A percentile compares a stretch with the other conserved stretches of the same genome.
These are phyloP conservation scores for Epizoanthus fatuus DNA, from an alignment of 92 coral and sea anemone genomes.

Conservation along the genomic window DNA sequence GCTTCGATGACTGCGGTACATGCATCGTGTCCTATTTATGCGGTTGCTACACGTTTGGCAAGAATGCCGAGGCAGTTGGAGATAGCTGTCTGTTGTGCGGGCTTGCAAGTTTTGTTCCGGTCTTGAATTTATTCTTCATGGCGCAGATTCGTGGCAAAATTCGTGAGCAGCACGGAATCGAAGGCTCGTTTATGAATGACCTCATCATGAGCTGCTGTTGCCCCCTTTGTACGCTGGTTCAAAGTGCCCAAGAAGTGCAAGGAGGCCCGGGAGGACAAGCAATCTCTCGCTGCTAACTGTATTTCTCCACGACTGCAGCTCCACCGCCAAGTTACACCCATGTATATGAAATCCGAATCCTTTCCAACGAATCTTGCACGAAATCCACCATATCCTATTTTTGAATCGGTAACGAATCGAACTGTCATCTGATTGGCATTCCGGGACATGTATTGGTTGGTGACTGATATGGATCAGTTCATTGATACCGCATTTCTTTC, in stretches of 20 bases:
- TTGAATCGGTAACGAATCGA: too few species aligned
- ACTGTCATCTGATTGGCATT: too few species aligned
- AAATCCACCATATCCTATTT: too few species aligned
- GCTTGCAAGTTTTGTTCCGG: slow-evolving; percentile 79
- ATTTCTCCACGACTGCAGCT: too few species aligned
- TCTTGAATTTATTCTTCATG: slow-evolving; percentile 83
- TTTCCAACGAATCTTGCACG: too few species aligned
- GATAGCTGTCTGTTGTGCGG: slow-evolving; percentile 94
- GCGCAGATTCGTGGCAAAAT: slow-evolving; percentile 94
- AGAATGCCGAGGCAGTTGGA: slow-evolving; percentile 99
- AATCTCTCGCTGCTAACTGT: slow-evolving; percentile 76
- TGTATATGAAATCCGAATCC: too few species aligned
- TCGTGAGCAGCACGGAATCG: slow-evolving; percentile 93
- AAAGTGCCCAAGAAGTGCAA: slow-evolving; percentile 94
- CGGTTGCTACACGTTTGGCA: slow-evolving; percentile 92
- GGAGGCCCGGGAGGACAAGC: slow-evolving; percentile 81
- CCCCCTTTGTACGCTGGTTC: slow-evolving; percentile 88
- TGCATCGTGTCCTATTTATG: slow-evolving; percentile 85
- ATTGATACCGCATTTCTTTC: too few species aligned
- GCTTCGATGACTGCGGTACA: slow-evolving; percentile 92
- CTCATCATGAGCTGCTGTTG: slow-evolving; percentile 81
- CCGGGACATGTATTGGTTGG: too few species aligned
- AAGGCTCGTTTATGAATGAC: slow-evolving; percentile 83
- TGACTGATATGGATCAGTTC: too few species aligned
- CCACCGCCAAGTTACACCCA: too few species aligned